Percentiles rank a stretch among this genome's conserved stretches.
phyloP scores from a whole-genome alignment of 2,888 invertebrate genomes.

The Eudemis profundana region DNA sequence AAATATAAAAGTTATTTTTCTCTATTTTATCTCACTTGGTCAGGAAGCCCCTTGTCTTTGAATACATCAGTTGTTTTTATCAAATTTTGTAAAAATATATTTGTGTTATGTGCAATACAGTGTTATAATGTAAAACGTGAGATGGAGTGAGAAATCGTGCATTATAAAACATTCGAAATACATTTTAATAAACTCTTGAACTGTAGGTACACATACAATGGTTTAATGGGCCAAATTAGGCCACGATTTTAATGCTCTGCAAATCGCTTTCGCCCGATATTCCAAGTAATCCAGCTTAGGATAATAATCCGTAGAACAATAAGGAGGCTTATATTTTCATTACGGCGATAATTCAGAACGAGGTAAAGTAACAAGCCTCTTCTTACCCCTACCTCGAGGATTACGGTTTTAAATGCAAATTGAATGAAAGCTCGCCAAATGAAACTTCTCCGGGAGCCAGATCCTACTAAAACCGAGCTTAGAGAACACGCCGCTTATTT shows the following conservation, averaged over 20 bases:
- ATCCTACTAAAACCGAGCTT: conserved; percentile 45
- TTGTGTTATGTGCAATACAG: no score
- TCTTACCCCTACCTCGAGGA: conserved; percentile 43
- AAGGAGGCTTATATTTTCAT: conserved; percentile 45
- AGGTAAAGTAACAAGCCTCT: conserved; percentile 44
- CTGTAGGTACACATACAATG: background rate
- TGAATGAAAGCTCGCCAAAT: conserved; percentile 46
- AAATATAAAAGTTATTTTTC: no score
- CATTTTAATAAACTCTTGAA: no score
- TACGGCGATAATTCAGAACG: conserved; percentile 43
- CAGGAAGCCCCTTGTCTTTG: no score
- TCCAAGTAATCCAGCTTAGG: conserved; percentile 38
- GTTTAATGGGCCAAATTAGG: conserved; percentile 34
- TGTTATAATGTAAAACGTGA: no score
- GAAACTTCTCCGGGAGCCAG: conserved; percentile 42
- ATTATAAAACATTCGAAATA: no score
- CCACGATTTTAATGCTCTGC: conserved; percentile 36
- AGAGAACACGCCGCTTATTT: conserved; percentile 43
- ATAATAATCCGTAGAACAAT: conserved; percentile 44
- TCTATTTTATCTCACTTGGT: no score
- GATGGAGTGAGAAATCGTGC: no score
- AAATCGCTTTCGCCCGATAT: conserved; percentile 35
- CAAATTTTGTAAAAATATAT: no score
- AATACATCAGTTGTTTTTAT: no score
- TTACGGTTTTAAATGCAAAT: conserved; percentile 45